Conservation (phyloP, 2,888 invertebrate species). For the Empis stercorea region DNA sequence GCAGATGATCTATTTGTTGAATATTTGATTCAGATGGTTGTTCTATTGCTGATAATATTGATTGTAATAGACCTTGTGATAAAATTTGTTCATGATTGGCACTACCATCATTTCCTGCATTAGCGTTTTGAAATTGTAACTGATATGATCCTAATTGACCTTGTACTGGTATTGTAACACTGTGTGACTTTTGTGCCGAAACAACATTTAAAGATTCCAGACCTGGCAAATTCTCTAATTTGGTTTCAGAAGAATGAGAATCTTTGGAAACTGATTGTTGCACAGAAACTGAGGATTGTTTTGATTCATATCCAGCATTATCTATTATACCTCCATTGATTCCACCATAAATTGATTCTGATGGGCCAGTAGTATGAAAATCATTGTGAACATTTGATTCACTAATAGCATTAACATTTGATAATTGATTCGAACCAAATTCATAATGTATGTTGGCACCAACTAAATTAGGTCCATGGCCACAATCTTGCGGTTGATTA, state of each 20-base stretch:
- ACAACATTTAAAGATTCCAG: slow-evolving; percentile 28
- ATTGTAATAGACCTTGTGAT: slow-evolving; percentile 65
- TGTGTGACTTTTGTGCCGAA: slow-evolving; percentile 31
- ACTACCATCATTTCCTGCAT: slow-evolving; percentile 26
- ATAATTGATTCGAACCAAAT: slow-evolving; percentile 15
- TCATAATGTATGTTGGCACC: slow-evolving; percentile 22
- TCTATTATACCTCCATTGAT: slow-evolving; percentile 22
- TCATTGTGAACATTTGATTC: not conserved
- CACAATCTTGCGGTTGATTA: slow-evolving; percentile 28
- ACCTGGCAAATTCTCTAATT: slow-evolving; percentile 25
- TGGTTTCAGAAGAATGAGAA: slow-evolving; percentile 15
- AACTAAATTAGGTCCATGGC: slow-evolving; percentile 31
- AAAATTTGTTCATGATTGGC: slow-evolving; percentile 62
- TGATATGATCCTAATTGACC: slow-evolving; percentile 54
- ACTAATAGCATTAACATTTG: not conserved
- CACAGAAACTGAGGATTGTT: slow-evolving; percentile 21
- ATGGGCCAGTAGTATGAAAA: slow-evolving; percentile 4
- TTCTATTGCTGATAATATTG: slow-evolving; percentile 70
- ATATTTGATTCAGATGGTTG: slow-evolving; percentile 40
- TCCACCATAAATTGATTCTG: slow-evolving; percentile 16
- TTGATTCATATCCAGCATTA: slow-evolving; percentile 27
- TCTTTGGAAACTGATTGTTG: slow-evolving; percentile 1
- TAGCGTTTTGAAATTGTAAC: slow-evolving; percentile 62
- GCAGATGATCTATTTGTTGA: not conserved
- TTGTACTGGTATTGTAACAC: slow-evolving; percentile 39